phyloP scores from a whole-genome alignment of 64 coral and sea anemone genomes.

The Dendrophyllia cribrosa region DNA sequence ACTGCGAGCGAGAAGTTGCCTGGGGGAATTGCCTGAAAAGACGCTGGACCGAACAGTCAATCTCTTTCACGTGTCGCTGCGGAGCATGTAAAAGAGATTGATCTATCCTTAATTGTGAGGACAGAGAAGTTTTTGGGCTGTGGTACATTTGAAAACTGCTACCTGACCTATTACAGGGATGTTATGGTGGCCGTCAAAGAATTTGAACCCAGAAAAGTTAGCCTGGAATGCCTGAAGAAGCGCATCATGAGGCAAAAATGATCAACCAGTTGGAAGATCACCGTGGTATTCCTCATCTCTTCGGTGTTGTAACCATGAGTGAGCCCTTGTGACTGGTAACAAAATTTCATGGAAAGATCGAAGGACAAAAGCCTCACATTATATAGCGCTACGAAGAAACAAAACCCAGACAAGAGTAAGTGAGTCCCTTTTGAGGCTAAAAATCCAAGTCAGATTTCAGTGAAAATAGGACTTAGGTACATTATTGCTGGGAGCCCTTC shows the following conservation, averaged over 20 bases:
- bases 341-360: neutral
- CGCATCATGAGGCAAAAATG: neutral
- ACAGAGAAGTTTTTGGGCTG: slow-evolving; percentile 39
- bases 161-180: slow-evolving; percentile 9
- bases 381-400: neutral
- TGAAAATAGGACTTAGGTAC: too few species aligned
- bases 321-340: neutral
- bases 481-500: too few species aligned
- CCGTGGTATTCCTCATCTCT: neutral
- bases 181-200: slow-evolving; percentile 15
- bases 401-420: neutral
- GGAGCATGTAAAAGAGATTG: neutral
- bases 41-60: neutral
- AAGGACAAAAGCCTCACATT: neutral
- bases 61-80: neutral
- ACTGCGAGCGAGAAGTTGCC: too few species aligned
- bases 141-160: slow-evolving; percentile 49
- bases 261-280: slow-evolving; percentile 4
- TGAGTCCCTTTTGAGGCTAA: too few species aligned
- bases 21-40: neutral
- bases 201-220: neutral
- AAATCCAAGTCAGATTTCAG: too few species aligned
- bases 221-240: neutral
- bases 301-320: neutral
- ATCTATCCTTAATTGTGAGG: slow-evolving; percentile 9